Evolutionary conservation across 30 jellyfish, hydroid and myxozoan genomes (phyloP).

Genomic region (Hydractinia symbiolongicarpus): DNA sequence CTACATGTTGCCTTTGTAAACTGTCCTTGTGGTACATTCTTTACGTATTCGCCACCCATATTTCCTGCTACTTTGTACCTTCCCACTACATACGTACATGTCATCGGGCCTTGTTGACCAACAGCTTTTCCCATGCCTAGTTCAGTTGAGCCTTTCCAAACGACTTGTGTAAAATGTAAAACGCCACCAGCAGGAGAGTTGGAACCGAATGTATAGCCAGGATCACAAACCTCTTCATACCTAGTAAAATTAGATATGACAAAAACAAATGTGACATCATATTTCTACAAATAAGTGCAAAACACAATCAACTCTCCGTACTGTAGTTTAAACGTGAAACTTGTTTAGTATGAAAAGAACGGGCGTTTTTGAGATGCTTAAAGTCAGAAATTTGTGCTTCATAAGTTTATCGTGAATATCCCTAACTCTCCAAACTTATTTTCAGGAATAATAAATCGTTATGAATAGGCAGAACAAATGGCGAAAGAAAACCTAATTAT

Average conservation of each 20-base stretch:
- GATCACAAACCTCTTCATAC: conserved; percentile 80
- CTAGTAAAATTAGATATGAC: conserved; percentile 7
- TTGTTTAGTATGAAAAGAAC: no score
- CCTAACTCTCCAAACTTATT: no score
- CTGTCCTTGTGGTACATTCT: conserved; percentile 61
- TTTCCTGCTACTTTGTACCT: conserved; percentile 78
- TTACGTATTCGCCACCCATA: conserved; percentile 58
- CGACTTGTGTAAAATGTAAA: conserved; percentile 78
- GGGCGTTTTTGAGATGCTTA: no score
- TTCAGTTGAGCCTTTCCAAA: conserved; percentile 59
- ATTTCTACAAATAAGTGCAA: no score
- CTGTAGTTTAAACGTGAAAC: no score
- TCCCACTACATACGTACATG: conserved; percentile 79
- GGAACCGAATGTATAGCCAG: conserved; percentile 58
- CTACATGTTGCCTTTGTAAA: neutral
- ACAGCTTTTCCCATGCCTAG: conserved; percentile 81
- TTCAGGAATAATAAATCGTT: no score
- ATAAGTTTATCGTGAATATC: no score
- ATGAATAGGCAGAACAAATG: no score
- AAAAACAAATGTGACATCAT: no score
- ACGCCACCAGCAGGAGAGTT: conserved; percentile 56
- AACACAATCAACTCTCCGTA: no score
- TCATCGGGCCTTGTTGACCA: conserved; percentile 42
- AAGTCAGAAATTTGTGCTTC: no score
- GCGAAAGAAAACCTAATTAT: no score